Base-by-base conservation (phyloP, 2,113 vertebrate species). In the Fregetta grallaria region DNA sequence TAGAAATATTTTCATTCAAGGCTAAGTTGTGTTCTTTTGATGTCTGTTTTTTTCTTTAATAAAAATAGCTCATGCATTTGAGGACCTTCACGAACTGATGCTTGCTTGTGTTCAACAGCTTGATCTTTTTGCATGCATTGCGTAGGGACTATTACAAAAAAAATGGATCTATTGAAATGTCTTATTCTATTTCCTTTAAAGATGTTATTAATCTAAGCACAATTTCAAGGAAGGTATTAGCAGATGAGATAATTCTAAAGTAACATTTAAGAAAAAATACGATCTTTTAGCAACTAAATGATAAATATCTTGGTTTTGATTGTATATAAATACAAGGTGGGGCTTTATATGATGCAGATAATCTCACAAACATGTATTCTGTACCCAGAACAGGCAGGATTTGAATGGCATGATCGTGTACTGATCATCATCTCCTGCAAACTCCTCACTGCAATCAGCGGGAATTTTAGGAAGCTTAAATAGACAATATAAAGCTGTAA, bases 41-140 rank as follows among this genome's bases (percentile, higher is more conserved):
- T 42, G 29, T 45, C 38, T 38, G 2, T 42, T 74, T 58, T 47
- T 62, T 47, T 22, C 20, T 66, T 71, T n/a, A 29, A 0, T 70
- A 34, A 58, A 32, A 62, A 19, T 38, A 1, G 0, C n/a, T 77
- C 20, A 9, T 13, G 14, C 1, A 2, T 27, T 55, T 67, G 38
- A 71, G 56, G 12, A 10, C 20, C 42, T 86, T 86, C 55, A 40
- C 30, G 40, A 49, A 29, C 49, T 44, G 19, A 5, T 36, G 40
- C 32, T 56, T 58, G 18, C 61, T 70, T 76, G 20, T 27, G 32
- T 45, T 88, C 45, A 58, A 16, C 19, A 73, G 50, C 42, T 72
- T 77, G 8, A 47, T 75, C 71, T 36, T 67, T 67, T 72, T 44
- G 21, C 15, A 19, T 45, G 27, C 9, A 3, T 32, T 58, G 23